These are phyloP conservation scores for Pseudoips prasinana DNA, from an alignment of 2,888 invertebrate species.

Conservation along the genomic window DNA sequence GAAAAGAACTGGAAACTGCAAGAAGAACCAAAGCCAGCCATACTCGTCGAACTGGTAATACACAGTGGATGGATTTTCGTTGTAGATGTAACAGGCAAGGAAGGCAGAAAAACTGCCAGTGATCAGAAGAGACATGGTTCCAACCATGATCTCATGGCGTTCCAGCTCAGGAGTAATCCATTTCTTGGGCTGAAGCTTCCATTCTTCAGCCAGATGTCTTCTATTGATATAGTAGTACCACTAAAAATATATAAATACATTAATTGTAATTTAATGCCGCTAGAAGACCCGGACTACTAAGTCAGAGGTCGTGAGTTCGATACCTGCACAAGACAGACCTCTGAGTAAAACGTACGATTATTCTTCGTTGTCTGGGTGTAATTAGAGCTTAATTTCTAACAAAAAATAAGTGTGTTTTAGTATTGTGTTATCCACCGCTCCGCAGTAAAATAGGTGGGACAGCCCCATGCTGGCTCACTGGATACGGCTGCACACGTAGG, in stretches of 20 bases:
- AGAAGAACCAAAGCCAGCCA: constrained; percentile 84
- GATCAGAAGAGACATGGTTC: constrained; percentile 80
- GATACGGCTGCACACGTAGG: too few species aligned
- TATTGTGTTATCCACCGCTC: too few species aligned
- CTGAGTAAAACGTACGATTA: too few species aligned
- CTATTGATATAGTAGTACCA: constrained; percentile 87
- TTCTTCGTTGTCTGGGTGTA: too few species aligned
- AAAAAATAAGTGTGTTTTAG: too few species aligned
- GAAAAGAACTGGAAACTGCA: constrained; percentile 85
- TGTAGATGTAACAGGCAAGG: constrained; percentile 85
- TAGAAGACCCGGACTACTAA: too few species aligned
- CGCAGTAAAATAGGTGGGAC: too few species aligned
- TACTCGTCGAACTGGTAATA: constrained; percentile 85
- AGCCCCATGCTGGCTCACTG: too few species aligned
- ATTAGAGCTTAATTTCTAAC: too few species aligned
- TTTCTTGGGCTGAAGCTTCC: constrained; percentile 88
- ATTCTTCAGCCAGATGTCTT: constrained; percentile 83
- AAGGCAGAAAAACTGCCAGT: constrained; percentile 81
- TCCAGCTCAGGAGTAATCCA: constrained; percentile 86
- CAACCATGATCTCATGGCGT: constrained; percentile 85
- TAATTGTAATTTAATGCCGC: too few species aligned
- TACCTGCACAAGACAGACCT: too few species aligned
- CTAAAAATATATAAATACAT: constrained; percentile 59
- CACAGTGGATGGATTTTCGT: constrained; percentile 84
- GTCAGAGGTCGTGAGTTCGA: too few species aligned